Conservation (phyloP, 2,113 vertebrate genomes). For the Gambusia holbrooki region DNA sequence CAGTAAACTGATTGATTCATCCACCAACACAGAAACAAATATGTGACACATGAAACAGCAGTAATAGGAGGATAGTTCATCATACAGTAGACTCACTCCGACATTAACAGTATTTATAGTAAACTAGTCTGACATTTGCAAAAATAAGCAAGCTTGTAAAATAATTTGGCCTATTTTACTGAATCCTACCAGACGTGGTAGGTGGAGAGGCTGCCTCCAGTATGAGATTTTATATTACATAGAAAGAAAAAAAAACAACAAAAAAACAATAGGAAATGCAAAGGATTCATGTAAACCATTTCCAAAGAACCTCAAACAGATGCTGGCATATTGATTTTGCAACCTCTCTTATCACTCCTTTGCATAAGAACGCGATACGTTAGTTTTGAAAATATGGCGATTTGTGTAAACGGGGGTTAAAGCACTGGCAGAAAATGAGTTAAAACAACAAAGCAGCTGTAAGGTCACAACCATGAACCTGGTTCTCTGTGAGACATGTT, state of each 20-base stretch:
- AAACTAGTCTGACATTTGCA: not conserved
- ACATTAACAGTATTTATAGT: not conserved
- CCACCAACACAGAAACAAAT: no score
- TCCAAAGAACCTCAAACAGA: not conserved
- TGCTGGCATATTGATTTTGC: not conserved
- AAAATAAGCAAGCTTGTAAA: not conserved
- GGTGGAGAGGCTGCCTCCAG: not conserved
- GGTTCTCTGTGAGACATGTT: not conserved
- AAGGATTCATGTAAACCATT: not conserved
- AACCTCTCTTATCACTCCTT: not conserved
- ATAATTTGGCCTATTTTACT: not conserved
- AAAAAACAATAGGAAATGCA: not conserved
- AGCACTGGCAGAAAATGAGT: not conserved
- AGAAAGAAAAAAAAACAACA: no score
- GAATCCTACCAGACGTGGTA: not conserved
- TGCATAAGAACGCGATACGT: not conserved
- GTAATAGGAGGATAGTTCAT: no score
- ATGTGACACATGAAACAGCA: no score
- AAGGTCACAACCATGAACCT: not conserved
- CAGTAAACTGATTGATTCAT: no score
- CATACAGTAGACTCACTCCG: not conserved
- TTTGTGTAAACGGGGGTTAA: not conserved
- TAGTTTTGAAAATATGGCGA: constrained; percentile 3
- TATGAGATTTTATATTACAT: not conserved
- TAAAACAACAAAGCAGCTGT: not conserved